Percentiles rank a stretch among this genome's conserved stretches.
These are phyloP conservation scores for Melanotaenia duboulayi DNA, from an alignment of 2,113 vertebrate species.

Conservation along the genomic window DNA sequence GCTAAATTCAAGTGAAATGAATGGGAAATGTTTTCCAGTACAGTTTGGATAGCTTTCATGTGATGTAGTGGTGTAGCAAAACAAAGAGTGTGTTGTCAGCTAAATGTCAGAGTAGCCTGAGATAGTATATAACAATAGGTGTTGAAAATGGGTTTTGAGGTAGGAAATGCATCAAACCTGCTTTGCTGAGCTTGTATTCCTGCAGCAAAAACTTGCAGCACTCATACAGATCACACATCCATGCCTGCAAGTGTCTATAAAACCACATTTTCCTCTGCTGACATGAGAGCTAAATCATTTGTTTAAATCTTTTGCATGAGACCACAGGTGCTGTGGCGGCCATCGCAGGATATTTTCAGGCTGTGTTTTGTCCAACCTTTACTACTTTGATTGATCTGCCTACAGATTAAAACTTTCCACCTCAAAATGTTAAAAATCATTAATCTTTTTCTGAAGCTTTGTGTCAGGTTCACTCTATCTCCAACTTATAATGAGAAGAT, in stretches of 20 bases:
- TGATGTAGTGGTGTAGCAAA: neutral
- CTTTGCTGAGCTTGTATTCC: constrained; percentile 30
- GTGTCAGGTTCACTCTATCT: no score
- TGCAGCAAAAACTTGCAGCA: constrained; percentile 39
- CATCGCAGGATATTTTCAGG: neutral
- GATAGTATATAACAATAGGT: neutral
- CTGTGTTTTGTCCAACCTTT: neutral
- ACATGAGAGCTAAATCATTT: neutral
- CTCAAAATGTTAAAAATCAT: no score
- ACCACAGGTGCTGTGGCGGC: neutral
- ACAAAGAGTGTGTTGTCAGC: neutral
- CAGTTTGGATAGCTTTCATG: neutral
- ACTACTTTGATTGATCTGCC: no score
- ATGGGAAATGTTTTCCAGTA: no score
- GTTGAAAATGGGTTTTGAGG: constrained; percentile 10
- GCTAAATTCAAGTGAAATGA: no score
- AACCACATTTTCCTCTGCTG: constrained; percentile 48
- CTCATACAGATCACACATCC: neutral
- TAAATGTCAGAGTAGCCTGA: neutral
- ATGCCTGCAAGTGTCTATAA: neutral
- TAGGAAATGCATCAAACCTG: constrained; percentile 38
- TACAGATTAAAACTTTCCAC: no score
- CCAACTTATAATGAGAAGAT: no score
- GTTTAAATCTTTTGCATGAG: neutral
- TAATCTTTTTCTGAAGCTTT: no score